A percentile compares a stretch with the other conserved stretches of the same genome.
Conservation (phyloP, 2,113 vertebrate species). For the Nansenia antarctica region DNA sequence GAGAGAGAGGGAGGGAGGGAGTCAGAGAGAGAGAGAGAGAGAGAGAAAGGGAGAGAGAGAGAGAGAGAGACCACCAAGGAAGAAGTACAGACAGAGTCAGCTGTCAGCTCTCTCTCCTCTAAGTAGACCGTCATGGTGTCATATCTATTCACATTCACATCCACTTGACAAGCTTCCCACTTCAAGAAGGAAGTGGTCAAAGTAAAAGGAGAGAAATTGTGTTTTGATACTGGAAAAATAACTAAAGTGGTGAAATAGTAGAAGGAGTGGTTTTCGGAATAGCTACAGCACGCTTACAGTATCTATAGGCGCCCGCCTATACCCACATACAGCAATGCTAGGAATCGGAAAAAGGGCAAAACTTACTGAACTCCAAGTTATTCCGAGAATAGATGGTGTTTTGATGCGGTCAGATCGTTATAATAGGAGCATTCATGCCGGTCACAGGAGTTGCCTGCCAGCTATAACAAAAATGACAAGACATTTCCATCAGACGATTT, state of each 20-base stretch:
- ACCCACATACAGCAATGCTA: not conserved
- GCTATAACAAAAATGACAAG: conserved; percentile 11
- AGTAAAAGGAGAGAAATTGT: too few species aligned
- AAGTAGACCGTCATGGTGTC: conserved; percentile 35
- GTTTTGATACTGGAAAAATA: too few species aligned
- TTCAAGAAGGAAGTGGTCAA: conserved; percentile 29
- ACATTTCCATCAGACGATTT: conserved; percentile 44
- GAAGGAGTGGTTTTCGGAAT: too few species aligned
- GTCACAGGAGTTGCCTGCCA: conserved; percentile 12
- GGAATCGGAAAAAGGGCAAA: not conserved
- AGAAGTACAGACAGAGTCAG: conserved; percentile 38
- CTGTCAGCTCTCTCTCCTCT: conserved; percentile 59
- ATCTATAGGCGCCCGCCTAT: too few species aligned
- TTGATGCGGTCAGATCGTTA: conserved; percentile 29
- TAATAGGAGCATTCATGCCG: conserved; percentile 4
- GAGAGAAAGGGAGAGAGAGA: too few species aligned
- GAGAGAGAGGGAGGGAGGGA: too few species aligned
- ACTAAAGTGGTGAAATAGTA: too few species aligned
- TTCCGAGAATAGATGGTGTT: conserved; percentile 11
- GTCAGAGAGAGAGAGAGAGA: too few species aligned
- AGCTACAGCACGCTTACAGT: too few species aligned
- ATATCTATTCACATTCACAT: conserved; percentile 49
- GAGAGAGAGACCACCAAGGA: conserved; percentile 26
- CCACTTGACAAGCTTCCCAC: conserved; percentile 36
- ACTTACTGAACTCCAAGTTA: too few species aligned